Evolutionary conservation across 2,113 vertebrate species (phyloP).

Genomic region (Semicossyphus pulcher): DNA sequence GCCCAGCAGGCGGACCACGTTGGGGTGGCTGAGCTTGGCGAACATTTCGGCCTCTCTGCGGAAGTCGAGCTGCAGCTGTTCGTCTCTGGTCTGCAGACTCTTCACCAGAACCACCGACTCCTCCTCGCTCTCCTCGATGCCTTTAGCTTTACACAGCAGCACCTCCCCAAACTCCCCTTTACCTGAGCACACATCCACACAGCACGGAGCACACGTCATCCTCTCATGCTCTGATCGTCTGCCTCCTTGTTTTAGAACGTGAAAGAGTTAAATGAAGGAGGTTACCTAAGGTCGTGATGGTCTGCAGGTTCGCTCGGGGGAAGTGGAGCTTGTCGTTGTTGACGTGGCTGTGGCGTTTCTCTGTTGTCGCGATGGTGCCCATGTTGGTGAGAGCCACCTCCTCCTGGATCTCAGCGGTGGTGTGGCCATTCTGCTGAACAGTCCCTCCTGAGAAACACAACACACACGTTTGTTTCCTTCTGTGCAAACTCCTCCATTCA

Average conservation of each 20-base stretch:
- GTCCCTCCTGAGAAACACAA: constrained; percentile 84
- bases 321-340: constrained; percentile 92
- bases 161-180: constrained; percentile 97
- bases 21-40: constrained; percentile 91
- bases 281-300: constrained; percentile 95
- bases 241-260: too few species aligned
- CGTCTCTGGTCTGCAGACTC: constrained; percentile 91
- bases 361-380: constrained; percentile 84
- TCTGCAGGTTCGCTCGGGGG: constrained; percentile 89
- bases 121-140: constrained; percentile 84
- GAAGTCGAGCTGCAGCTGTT: constrained; percentile 93
- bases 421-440: constrained; percentile 93
- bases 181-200: constrained; percentile 79
- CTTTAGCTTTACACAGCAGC: constrained; percentile 93
- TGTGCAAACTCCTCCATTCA: too few species aligned
- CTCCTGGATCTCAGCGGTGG: constrained; percentile 93
- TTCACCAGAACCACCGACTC: constrained; percentile 95
- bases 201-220: constrained; percentile 4
- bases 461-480: too few species aligned
- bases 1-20: constrained; percentile 90
- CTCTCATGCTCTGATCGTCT: background rate
- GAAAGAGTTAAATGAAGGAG: background rate
- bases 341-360: constrained; percentile 89
- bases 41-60: constrained; percentile 96
- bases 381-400: constrained; percentile 93